phyloP scores from a whole-genome alignment of 2,888 invertebrate species.

The Altica lythri region DNA sequence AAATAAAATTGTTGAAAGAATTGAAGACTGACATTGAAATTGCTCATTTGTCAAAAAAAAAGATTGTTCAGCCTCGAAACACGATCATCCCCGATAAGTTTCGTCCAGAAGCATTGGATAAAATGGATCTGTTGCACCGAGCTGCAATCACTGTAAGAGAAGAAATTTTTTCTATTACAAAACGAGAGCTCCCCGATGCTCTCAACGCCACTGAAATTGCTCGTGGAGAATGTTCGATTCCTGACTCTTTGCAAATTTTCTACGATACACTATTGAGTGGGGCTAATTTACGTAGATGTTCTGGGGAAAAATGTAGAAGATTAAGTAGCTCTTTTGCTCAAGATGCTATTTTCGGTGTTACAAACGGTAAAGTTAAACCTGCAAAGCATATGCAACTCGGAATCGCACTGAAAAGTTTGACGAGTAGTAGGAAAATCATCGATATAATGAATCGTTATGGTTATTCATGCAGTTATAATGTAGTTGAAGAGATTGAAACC shows the following conservation, averaged over 20 bases:
- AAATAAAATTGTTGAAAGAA: background rate
- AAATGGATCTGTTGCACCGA: conserved; percentile 9
- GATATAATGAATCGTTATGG: conserved; percentile 32
- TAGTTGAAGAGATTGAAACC: conserved; percentile 30
- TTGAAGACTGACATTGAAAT: background rate
- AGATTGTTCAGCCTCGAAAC: conserved; percentile 3
- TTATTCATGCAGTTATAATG: conserved; percentile 26
- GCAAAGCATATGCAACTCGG: background rate
- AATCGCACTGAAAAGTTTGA: conserved; percentile 3
- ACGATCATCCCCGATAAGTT: conserved; percentile 10
- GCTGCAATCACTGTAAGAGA: conserved; percentile 10
- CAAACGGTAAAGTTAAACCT: background rate
- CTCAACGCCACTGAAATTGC: background rate
- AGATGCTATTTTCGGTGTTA: background rate
- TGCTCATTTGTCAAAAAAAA: conserved; percentile 1
- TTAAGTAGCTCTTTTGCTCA: background rate
- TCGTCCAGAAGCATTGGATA: conserved; percentile 8
- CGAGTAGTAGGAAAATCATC: conserved; percentile 32
- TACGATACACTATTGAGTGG: conserved; percentile 9
- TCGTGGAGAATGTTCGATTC: conserved; percentile 10
- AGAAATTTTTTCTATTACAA: conserved; percentile 13
- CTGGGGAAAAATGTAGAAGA: background rate
- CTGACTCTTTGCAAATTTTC: conserved; percentile 3
- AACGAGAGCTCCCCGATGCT: conserved; percentile 10
- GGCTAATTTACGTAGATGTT: conserved; percentile 10